These are phyloP conservation scores for Oreocharis arfaki DNA, from an alignment of 2,113 vertebrate genomes.

Conservation along the genomic window DNA sequence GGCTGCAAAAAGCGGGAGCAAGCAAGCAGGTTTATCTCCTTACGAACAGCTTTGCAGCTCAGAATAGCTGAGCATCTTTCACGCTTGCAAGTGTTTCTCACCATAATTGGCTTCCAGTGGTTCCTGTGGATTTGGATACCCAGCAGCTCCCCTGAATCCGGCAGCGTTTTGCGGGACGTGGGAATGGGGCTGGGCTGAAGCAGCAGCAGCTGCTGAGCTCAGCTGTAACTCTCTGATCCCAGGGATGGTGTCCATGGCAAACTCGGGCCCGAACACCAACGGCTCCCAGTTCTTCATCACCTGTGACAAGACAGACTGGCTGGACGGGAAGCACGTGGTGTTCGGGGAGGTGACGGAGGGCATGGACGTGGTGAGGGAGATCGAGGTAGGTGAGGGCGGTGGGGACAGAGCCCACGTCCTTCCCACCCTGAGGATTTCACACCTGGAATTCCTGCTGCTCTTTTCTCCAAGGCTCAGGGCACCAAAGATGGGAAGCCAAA, in stretches of 20 bases:
- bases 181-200: background rate
- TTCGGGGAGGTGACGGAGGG: conserved; percentile 94
- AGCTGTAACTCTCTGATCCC: background rate
- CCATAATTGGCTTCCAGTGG: fast-evolving
- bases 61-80: background rate
- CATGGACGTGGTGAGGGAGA: conserved; percentile 86
- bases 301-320: conserved; percentile 91
- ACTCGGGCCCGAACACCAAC: conserved; percentile 87
- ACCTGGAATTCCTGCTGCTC: background rate
- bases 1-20: background rate
- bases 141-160: background rate
- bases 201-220: fast-evolving
- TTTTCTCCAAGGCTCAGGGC: conserved; percentile 82
- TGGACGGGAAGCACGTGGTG: conserved; percentile 93
- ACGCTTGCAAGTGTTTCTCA: background rate
- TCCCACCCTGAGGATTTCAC: fast-evolving
- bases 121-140: background rate
- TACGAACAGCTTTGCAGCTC: background rate
- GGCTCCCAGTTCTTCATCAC: conserved; percentile 96
- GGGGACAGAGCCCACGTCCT: fast-evolving
- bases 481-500: conserved; percentile 90
- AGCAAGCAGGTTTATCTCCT: background rate
- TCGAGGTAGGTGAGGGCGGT: conserved; percentile 75
- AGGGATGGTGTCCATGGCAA: conserved; percentile 92
- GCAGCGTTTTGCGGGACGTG: fast-evolving